Base-by-base conservation (phyloP, 2,113 vertebrate genomes). In the Nycticorax nycticorax region DNA sequence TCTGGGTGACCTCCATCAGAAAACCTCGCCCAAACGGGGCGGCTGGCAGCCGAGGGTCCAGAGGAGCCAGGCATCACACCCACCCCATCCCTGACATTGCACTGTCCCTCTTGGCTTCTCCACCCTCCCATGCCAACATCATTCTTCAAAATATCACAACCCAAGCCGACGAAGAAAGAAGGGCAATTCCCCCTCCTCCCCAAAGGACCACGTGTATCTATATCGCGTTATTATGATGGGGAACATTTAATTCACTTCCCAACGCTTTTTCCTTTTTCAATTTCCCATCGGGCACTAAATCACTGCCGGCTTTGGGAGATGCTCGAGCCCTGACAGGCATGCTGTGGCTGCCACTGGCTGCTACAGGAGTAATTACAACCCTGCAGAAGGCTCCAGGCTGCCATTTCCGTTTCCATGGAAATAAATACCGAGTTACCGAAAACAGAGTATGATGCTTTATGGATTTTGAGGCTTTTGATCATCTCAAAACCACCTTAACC, bases 381-480 rank as follows among this genome's bases (percentile, higher is more conserved):
- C 92, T 91, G 84, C 91, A 94, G 67, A 96, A 97, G 80, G 89
- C 90, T 97, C 86, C 19, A 3, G 82, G 93, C 95, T 97, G 94
- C 97, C 81, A 67, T 93, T 96, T 80, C 93, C 0, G 96, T 97
- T 97, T 96, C 97, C 96, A 97, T 97, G 96, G 96, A 93, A 97
- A 97, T 97, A 97, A 97, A 97, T 88, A 90, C 81, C 37, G 76
- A 94, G 97, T 91, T 62, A 76, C 28, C 39, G 80, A 78, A 92
- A 96, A 87, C 53, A 89, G 75, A 93, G 85, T 62, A 60, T 41
- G 83, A 75, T 75, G 73, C 43, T 92, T 74, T 67, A 85, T 41
- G 86, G 88, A 91, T 69, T 96, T 77, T 55, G 80, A 69, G 82
- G 77, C 52, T 85, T 78, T 84, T 83, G 47, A 79, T 90, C 77